Evolutionary conservation across 2,888 invertebrate genomes (phyloP).

Genomic region (Euplagia quadripunctaria): DNA sequence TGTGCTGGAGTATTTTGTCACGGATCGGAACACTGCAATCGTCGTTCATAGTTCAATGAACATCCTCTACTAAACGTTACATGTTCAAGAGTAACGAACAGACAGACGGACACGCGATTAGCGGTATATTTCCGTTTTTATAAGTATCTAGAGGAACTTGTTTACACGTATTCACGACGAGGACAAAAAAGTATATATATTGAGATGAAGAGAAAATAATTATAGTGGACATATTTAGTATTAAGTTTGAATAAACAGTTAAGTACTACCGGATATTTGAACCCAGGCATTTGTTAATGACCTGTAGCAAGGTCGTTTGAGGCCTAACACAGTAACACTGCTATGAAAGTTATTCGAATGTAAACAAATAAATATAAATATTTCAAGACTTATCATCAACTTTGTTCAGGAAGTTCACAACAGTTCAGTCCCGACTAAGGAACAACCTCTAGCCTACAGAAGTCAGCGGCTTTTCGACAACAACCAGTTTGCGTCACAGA

Average conservation of each 20-base stretch:
- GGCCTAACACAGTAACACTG: no score
- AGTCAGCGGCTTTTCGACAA: no score
- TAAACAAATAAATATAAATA: no score
- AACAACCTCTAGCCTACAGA: no score
- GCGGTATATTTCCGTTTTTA: conserved; percentile 31
- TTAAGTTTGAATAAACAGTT: not conserved
- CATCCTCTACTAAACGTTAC: conserved; percentile 6
- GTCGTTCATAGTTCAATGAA: conserved; percentile 30
- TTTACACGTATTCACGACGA: not conserved
- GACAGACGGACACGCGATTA: conserved; percentile 26
- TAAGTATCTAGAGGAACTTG: not conserved
- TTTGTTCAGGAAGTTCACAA: no score
- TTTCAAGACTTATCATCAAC: no score
- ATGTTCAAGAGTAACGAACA: conserved; percentile 3
- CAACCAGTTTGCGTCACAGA: no score
- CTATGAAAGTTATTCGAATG: no score
- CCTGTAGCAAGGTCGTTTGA: not conserved
- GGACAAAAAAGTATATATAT: not conserved
- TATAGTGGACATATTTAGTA: not conserved
- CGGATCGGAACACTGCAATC: conserved; percentile 9
- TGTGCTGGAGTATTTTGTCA: not conserved
- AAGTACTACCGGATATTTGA: not conserved
- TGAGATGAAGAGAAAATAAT: not conserved
- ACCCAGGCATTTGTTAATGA: not conserved
- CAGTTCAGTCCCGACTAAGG: no score